These are phyloP conservation scores for Drosophila subobscura DNA, from an alignment of 1,140 invertebrate species.

Conservation along the genomic window DNA sequence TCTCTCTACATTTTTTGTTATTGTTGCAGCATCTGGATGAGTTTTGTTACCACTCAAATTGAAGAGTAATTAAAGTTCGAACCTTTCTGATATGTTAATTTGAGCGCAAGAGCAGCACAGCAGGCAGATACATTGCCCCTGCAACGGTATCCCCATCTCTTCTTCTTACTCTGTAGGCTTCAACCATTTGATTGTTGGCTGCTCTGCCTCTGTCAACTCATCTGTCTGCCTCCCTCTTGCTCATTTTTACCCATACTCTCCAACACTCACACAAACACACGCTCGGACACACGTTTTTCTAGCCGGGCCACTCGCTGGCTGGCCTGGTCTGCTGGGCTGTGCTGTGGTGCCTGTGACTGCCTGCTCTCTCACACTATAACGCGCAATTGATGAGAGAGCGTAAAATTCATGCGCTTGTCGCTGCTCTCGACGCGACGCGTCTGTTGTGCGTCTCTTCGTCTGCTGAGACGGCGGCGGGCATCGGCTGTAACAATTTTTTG, in stretches of 20 bases:
- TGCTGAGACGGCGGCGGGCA: slow-evolving; percentile 33
- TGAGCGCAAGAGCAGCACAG: slow-evolving; percentile 9
- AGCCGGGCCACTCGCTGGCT: slow-evolving; percentile 41
- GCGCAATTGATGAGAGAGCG: slow-evolving; percentile 77
- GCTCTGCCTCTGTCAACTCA: slow-evolving; percentile 53
- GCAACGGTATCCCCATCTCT: slow-evolving; percentile 52
- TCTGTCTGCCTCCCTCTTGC: slow-evolving; percentile 51
- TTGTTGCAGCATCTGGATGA: slow-evolving; percentile 17
- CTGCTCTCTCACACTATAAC: slow-evolving; percentile 55
- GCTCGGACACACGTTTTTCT: slow-evolving; percentile 57
- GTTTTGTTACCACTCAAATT: too few relatives aligned
- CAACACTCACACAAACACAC: slow-evolving; percentile 25
- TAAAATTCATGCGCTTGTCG: slow-evolving; percentile 73
- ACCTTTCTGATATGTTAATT: background rate
- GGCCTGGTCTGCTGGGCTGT: slow-evolving; percentile 18
- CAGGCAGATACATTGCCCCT: slow-evolving; percentile 49
- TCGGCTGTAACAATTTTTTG: slow-evolving; percentile 71
- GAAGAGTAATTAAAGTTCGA: slow-evolving; percentile 14
- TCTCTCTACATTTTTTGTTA: slow-evolving; percentile 35
- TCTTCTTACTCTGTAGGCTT: slow-evolving; percentile 22
- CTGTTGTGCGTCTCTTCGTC: slow-evolving; percentile 65
- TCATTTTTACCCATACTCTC: slow-evolving; percentile 5
- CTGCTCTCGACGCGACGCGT: slow-evolving; percentile 59
- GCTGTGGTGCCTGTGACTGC: background rate
- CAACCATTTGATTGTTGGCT: slow-evolving; percentile 40